phyloP scores from a whole-genome alignment of 2,113 vertebrate species.

The Plotosus lineatus region DNA sequence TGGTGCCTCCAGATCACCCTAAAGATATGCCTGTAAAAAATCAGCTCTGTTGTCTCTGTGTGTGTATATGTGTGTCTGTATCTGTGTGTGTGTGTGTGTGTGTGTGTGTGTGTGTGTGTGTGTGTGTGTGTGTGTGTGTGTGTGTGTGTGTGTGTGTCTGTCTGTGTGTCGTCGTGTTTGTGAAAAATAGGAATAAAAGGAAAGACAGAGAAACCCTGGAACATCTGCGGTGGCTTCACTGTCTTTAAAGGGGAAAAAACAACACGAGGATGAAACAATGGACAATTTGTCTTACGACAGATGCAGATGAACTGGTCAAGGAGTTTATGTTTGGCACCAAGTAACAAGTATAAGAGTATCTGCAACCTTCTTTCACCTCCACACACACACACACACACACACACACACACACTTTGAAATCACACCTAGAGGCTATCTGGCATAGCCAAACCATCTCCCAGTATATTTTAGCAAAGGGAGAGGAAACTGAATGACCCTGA shows the following conservation, averaged over 20 bases:
- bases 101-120: slow-evolving; percentile 15
- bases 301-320: slow-evolving; percentile 36
- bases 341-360: slow-evolving; percentile 10
- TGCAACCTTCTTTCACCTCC: neutral
- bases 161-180: slow-evolving; percentile 11
- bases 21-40: slow-evolving; percentile 1
- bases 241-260: slow-evolving; percentile 68
- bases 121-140: slow-evolving; percentile 4
- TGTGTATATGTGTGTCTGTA: neutral
- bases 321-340: slow-evolving; percentile 41
- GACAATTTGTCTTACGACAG: slow-evolving; percentile 48
- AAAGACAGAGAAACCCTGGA: slow-evolving; percentile 49
- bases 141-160: slow-evolving; percentile 32
- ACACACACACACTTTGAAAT: slow-evolving; percentile 10
- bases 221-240: slow-evolving; percentile 59
- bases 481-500: neutral
- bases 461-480: neutral
- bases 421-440: neutral
- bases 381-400: slow-evolving; percentile 19
- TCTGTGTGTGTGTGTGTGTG: slow-evolving; percentile 12
- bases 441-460: neutral
- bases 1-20: neutral
- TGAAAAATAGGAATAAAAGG: slow-evolving; percentile 45
- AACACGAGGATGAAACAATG: slow-evolving; percentile 71
- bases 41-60: neutral